Conservation (phyloP, 2,888 invertebrate genomes). For the Spodoptera picta region DNA sequence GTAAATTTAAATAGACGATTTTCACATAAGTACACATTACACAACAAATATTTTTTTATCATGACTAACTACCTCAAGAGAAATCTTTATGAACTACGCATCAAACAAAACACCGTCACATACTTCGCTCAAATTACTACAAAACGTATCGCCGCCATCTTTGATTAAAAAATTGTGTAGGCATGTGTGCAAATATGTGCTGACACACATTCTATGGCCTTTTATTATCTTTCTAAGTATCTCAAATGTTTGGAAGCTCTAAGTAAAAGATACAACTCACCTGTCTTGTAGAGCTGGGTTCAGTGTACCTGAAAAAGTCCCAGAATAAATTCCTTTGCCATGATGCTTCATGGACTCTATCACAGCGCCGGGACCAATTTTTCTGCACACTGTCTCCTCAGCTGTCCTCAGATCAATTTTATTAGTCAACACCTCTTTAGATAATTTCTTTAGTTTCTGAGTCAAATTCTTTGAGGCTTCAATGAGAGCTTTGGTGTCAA, state of each 20-base stretch:
- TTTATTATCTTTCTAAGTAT: conserved; percentile 25
- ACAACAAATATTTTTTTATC: conserved; percentile 24
- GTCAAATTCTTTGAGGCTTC: conserved; percentile 97
- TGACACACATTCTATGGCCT: conserved; percentile 34
- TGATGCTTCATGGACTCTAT: conserved; percentile 98
- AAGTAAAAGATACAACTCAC: conserved; percentile 57
- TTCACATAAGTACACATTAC: conserved; percentile 26
- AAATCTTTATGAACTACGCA: conserved; percentile 36
- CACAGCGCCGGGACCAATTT: conserved; percentile 91
- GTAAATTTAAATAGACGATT: conserved; percentile 25
- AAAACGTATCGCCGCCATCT: conserved; percentile 28
- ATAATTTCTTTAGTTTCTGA: conserved; percentile 96
- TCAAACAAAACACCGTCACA: conserved; percentile 17
- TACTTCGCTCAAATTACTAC: conserved; percentile 28
- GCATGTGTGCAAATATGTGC: conserved; percentile 45
- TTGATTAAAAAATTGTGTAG: conserved; percentile 43
- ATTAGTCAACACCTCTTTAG: conserved; percentile 95
- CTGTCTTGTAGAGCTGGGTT: conserved; percentile 98
- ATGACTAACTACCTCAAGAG: conserved; percentile 11
- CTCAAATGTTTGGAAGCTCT: conserved; percentile 24
- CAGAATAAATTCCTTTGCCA: conserved; percentile 98
- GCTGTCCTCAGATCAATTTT: conserved; percentile 86
- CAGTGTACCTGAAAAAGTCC: conserved; percentile 98
- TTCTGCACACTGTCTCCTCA: conserved; percentile 85
- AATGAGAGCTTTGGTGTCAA: conserved; percentile 93